Evolutionary conservation across 2,888 invertebrate species (phyloP).

Genomic region (Lasius platythorax): DNA sequence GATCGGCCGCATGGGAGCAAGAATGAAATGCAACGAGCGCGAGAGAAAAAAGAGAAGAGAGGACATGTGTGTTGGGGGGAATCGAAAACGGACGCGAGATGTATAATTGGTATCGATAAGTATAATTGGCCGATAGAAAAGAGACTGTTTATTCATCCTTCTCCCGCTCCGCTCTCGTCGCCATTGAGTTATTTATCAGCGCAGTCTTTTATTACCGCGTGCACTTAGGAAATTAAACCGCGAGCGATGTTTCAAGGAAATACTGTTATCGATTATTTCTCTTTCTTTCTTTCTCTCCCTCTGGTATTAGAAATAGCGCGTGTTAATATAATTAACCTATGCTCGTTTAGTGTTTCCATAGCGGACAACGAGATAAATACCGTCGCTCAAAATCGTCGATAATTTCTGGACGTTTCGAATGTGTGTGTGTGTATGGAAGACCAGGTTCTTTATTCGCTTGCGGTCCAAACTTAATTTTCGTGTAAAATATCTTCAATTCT

Average conservation of each 20-base stretch:
- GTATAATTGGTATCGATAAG: conserved; percentile 12
- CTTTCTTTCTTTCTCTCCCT: neutral
- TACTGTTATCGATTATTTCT: neutral
- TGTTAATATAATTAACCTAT: conserved; percentile 7
- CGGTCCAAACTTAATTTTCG: neutral
- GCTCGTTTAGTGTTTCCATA: neutral
- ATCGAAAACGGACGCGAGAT: neutral
- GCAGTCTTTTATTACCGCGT: conserved; percentile 16
- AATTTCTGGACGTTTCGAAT: neutral
- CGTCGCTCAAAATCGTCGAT: neutral
- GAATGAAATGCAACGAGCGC: neutral
- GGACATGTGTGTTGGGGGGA: no score
- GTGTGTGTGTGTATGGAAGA: neutral
- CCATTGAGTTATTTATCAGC: conserved; percentile 12
- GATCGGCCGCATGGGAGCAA: neutral
- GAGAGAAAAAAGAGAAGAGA: neutral
- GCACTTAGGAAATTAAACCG: conserved; percentile 45
- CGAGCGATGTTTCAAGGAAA: conserved; percentile 15
- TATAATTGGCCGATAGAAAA: conserved; percentile 24
- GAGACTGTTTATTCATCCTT: neutral
- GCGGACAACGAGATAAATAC: neutral
- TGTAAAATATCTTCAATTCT: neutral
- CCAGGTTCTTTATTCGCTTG: neutral
- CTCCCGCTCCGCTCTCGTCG: neutral
- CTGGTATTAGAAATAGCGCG: neutral